These are phyloP conservation scores for Nycteola revayana DNA, from an alignment of 2,888 invertebrate species.

Conservation along the genomic window DNA sequence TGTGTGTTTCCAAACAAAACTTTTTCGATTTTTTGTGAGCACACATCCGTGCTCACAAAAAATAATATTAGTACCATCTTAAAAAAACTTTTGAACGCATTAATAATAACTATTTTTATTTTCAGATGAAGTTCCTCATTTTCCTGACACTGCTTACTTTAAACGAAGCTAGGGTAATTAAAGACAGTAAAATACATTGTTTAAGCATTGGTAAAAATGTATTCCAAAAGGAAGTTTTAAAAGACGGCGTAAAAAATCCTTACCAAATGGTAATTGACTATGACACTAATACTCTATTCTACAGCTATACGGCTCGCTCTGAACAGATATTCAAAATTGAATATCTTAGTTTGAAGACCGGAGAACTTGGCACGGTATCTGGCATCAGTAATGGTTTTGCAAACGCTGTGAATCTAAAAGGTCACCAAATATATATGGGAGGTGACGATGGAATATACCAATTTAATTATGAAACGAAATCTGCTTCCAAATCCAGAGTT, in stretches of 20 bases:
- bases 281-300: constrained; percentile 56
- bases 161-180: constrained; percentile 18
- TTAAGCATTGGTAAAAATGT: constrained; percentile 3
- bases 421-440: constrained; percentile 53
- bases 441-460: constrained; percentile 54
- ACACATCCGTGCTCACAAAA: no score
- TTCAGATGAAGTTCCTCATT: constrained; percentile 38
- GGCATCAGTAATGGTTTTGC: constrained; percentile 56
- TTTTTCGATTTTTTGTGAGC: no score
- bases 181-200: constrained; percentile 5
- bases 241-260: constrained; percentile 38
- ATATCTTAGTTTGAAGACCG: constrained; percentile 50
- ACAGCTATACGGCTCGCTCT: constrained; percentile 42
- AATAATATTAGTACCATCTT: no score
- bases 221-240: constrained; percentile 40
- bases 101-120: constrained; percentile 8
- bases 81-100: no score
- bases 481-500: constrained; percentile 34
- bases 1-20: no score
- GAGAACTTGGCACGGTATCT: constrained; percentile 38
- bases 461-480: constrained; percentile 45
- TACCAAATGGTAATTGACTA: constrained; percentile 62
- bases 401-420: constrained; percentile 45
- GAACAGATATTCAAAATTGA: constrained; percentile 41
- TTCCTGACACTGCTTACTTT: constrained; percentile 17